Evolutionary conservation across 2,113 vertebrate species (phyloP).

Genomic region (Hepsetus odoe): DNA sequence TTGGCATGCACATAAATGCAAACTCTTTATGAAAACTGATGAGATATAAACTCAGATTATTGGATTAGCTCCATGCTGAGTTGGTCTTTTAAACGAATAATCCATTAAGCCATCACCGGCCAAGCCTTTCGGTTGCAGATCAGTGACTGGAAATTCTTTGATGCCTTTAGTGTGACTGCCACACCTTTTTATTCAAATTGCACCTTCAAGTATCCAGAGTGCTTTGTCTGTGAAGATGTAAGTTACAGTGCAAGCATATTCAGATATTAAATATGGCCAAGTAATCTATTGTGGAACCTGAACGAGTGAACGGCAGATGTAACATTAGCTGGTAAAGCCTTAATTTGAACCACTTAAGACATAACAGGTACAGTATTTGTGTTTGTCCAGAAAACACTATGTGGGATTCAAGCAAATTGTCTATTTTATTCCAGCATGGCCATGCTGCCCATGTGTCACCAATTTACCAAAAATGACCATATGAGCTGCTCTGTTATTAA

Average conservation of each 20-base stretch:
- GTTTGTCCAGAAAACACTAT: conserved; percentile 9
- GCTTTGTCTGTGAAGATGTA: no score
- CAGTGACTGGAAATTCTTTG: conserved; percentile 1
- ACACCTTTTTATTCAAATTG: conserved; percentile 1
- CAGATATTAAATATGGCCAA: no score
- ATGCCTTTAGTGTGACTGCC: background rate
- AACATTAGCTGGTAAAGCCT: no score
- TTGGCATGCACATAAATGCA: background rate
- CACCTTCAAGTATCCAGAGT: background rate
- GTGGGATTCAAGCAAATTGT: background rate
- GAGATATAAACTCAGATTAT: background rate
- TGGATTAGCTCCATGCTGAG: conserved; percentile 12
- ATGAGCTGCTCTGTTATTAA: conserved; percentile 14
- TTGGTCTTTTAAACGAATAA: background rate
- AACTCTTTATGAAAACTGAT: conserved; percentile 3
- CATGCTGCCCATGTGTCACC: conserved; percentile 6
- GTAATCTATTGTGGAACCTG: no score
- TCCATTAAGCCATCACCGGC: background rate
- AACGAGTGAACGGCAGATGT: no score
- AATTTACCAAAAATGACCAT: conserved; percentile 11
- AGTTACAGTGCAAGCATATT: no score
- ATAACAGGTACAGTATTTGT: no score
- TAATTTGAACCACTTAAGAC: background rate
- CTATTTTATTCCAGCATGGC: conserved; percentile 5
- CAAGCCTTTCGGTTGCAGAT: background rate